These are phyloP conservation scores for Phanerotoma sp. DNA, from an alignment of 2,888 invertebrate genomes.

Conservation along the genomic window DNA sequence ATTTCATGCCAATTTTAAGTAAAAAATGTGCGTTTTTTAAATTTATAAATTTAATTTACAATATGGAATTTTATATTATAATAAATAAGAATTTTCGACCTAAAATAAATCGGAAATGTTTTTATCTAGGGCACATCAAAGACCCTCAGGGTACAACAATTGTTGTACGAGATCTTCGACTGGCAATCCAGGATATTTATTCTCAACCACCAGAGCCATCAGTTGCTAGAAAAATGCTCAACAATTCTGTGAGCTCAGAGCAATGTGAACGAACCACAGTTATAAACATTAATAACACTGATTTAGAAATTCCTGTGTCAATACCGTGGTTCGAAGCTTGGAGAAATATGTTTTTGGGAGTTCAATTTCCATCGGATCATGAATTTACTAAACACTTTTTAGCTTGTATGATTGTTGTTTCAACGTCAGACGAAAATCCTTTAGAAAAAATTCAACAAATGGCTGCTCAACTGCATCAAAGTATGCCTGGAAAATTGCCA, in stretches of 20 bases:
- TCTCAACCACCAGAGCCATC: constrained; percentile 79
- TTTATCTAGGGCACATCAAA: constrained; percentile 72
- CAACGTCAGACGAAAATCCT: constrained; percentile 74
- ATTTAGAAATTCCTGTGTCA: constrained; percentile 71
- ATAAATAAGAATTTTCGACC: too few species aligned
- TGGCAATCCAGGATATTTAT: constrained; percentile 80
- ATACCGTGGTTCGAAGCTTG: constrained; percentile 97
- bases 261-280: constrained; percentile 62
- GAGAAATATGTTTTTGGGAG: constrained; percentile 86
- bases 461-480: constrained; percentile 77
- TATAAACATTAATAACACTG: constrained; percentile 62
- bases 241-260: constrained; percentile 73
- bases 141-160: constrained; percentile 78
- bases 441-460: constrained; percentile 80
- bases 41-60: too few species aligned
- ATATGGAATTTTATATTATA: too few species aligned
- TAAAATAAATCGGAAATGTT: too few species aligned
- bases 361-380: constrained; percentile 90
- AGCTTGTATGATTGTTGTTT: constrained; percentile 77
- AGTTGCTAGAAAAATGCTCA: constrained; percentile 80
- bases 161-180: constrained; percentile 72
- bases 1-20: too few species aligned
- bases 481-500: constrained; percentile 76
- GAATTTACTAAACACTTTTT: constrained; percentile 92
- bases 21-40: too few species aligned